phyloP scores from a whole-genome alignment of 2,888 invertebrate genomes.

The Heteromyza rotundicornis region DNA sequence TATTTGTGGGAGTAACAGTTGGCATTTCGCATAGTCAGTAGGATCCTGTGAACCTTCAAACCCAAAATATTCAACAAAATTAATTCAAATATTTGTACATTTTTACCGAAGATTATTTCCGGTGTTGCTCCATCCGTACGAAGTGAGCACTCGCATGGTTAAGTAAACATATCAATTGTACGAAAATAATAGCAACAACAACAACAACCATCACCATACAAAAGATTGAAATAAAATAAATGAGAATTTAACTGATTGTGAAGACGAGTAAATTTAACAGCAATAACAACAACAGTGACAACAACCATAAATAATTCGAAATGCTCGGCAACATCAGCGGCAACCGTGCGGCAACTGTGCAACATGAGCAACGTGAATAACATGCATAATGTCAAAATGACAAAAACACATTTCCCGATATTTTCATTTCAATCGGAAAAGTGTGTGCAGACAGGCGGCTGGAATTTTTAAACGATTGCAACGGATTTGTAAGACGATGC shows the following conservation, averaged over 20 bases:
- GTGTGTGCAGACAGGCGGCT: neutral
- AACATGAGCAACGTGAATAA: neutral
- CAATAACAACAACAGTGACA: too few relatives aligned
- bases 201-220: neutral
- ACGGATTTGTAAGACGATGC: neutral
- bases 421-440: neutral
- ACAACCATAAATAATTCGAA: neutral
- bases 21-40: too few relatives aligned
- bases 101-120: too few relatives aligned
- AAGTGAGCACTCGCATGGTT: neutral
- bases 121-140: neutral
- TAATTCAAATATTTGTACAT: too few relatives aligned
- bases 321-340: neutral
- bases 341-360: neutral
- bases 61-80: too few relatives aligned
- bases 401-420: neutral
- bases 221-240: neutral
- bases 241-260: constrained; percentile 2
- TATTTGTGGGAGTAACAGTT: too few relatives aligned
- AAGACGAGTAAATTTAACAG: neutral
- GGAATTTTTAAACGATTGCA: neutral
- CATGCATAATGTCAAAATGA: neutral
- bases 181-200: neutral
- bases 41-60: too few relatives aligned
- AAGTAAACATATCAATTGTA: neutral